Evolutionary conservation across 1,140 invertebrate genomes (phyloP).

Genomic region (Drosophila ironensis): DNA sequence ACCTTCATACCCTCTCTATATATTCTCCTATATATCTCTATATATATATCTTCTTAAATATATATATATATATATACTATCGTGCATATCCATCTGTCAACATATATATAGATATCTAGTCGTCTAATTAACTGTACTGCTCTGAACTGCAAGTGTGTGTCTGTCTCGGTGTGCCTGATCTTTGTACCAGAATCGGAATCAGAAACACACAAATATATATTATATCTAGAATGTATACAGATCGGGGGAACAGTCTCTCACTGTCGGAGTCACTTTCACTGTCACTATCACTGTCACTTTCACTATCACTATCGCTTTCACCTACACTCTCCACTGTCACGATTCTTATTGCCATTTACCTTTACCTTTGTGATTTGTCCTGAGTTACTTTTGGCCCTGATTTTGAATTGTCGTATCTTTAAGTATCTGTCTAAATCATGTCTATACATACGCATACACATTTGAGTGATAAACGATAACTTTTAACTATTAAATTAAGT

Average conservation of each 20-base stretch:
- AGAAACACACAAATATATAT: background rate
- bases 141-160: conserved; percentile 46
- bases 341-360: background rate
- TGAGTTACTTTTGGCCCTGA: conserved; percentile 1
- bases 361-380: conserved; percentile 3
- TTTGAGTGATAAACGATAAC: too few relatives aligned
- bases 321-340: conserved; percentile 20
- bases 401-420: background rate
- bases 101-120: conserved; percentile 18
- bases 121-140: conserved; percentile 47
- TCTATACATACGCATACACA: conserved; percentile 1
- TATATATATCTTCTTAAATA: conserved; percentile 23
- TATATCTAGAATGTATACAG: background rate
- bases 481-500: background rate
- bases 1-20: conserved; percentile 8
- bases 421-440: conserved; percentile 17
- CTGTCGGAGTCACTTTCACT: conserved; percentile 14
- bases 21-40: conserved; percentile 17
- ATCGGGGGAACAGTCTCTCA: conserved; percentile 11
- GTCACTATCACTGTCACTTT: conserved; percentile 7
- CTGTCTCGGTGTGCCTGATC: conserved; percentile 43
- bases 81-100: conserved; percentile 34
- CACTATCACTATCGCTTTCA: conserved; percentile 13
- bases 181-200: conserved; percentile 1
- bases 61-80: conserved; percentile 30